These are phyloP conservation scores for Puma concolor DNA, from an alignment of 2,113 vertebrate genomes.

Conservation along the genomic window DNA sequence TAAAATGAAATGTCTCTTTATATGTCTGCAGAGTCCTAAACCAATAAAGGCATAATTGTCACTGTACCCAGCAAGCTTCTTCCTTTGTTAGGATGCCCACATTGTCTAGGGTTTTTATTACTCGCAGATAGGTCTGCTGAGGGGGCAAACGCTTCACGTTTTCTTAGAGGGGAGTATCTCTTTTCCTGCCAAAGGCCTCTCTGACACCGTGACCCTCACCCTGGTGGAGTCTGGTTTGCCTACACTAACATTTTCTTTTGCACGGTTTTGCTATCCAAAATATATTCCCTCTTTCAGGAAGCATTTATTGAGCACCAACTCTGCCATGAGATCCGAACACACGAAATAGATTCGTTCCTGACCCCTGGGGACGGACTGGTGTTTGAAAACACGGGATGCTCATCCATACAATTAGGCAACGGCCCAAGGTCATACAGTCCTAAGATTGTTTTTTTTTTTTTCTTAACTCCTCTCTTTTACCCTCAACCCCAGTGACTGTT, in stretches of 20 bases:
- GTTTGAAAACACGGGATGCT: neutral
- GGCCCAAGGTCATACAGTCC: neutral
- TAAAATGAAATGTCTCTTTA: constrained; percentile 18
- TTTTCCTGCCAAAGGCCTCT: neutral
- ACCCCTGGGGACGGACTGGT: neutral
- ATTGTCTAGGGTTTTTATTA: neutral
- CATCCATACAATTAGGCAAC: neutral
- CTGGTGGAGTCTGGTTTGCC: neutral
- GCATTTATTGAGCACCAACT: neutral
- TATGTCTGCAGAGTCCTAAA: neutral
- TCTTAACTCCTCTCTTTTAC: neutral
- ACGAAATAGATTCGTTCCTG: neutral
- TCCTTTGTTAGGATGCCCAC: neutral
- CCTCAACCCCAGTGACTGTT: neutral
- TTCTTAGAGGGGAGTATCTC: neutral
- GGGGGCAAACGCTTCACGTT: neutral
- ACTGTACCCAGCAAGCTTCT: neutral
- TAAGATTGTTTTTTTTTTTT: neutral
- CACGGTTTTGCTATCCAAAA: neutral
- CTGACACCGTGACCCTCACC: neutral
- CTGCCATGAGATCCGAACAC: neutral
- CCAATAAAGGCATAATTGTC: neutral
- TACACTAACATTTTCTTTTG: neutral
- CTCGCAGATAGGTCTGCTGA: neutral
- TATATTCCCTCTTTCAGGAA: neutral